A percentile compares a stretch with the other conserved stretches of the same genome.
Conservation (phyloP, 2,797 vertebrate genomes). For the Takifugu rubripes region DNA sequence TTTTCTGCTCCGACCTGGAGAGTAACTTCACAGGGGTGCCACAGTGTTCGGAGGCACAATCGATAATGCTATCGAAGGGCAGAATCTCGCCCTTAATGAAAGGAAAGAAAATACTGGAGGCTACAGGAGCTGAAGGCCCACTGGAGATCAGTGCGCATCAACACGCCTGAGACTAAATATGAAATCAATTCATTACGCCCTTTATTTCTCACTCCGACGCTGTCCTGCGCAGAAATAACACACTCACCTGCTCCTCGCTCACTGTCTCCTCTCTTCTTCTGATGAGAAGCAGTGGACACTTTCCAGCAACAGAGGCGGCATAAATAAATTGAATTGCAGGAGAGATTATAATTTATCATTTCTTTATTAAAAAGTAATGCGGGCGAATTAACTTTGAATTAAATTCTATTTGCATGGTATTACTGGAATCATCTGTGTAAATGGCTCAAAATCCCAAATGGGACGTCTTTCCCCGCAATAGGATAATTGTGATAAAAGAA, state of each 20-base stretch:
- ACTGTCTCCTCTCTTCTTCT: slow-evolving; percentile 25
- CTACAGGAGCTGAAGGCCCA: slow-evolving; percentile 60
- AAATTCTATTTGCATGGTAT: slow-evolving; percentile 81
- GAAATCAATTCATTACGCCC: slow-evolving; percentile 72
- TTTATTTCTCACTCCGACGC: slow-evolving; percentile 62
- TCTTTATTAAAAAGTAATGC: slow-evolving; percentile 82
- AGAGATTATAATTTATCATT: slow-evolving; percentile 77
- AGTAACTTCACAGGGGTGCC: slow-evolving; percentile 66
- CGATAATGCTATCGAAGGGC: slow-evolving; percentile 72
- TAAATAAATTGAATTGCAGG: slow-evolving; percentile 72
- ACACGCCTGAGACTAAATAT: slow-evolving; percentile 62
- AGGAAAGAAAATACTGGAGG: slow-evolving; percentile 69
- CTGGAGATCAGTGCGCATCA: slow-evolving; percentile 61
- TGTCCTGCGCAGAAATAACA: slow-evolving; percentile 51
- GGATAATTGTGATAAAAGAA: slow-evolving; percentile 62
- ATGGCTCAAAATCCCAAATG: slow-evolving; percentile 77
- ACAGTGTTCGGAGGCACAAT: slow-evolving; percentile 62
- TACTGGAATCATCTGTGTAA: slow-evolving; percentile 80
- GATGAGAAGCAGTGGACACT: slow-evolving; percentile 60
- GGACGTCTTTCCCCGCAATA: slow-evolving; percentile 65
- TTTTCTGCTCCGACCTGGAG: slow-evolving; percentile 49
- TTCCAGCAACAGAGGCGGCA: slow-evolving; percentile 60
- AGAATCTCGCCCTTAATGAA: slow-evolving; percentile 72
- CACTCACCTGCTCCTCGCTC: slow-evolving; percentile 44
- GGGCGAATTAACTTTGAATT: slow-evolving; percentile 79